These are phyloP conservation scores for Copsychus sechellarum DNA, from an alignment of 2,113 vertebrate species.

Conservation along the genomic window DNA sequence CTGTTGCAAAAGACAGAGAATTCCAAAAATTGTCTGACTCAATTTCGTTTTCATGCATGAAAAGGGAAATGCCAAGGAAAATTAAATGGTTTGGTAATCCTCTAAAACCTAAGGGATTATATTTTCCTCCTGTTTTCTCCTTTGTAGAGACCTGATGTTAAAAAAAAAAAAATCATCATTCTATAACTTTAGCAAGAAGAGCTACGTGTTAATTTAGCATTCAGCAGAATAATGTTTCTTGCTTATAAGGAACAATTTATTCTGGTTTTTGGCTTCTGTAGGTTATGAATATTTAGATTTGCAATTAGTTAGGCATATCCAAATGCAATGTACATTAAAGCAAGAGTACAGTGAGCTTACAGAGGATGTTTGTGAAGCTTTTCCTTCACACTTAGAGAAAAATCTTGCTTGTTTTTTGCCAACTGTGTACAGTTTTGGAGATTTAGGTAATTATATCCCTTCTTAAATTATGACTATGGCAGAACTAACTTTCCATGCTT, in stretches of 20 bases:
- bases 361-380: slow-evolving; percentile 38
- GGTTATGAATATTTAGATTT: slow-evolving; percentile 56
- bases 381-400: slow-evolving; percentile 46
- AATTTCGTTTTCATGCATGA: slow-evolving; percentile 23
- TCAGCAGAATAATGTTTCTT: slow-evolving; percentile 33
- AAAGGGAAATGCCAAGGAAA: slow-evolving; percentile 43
- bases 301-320: slow-evolving; percentile 37
- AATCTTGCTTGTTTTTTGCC: slow-evolving; percentile 41
- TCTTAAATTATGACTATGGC: slow-evolving; percentile 44
- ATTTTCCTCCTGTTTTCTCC: slow-evolving; percentile 33
- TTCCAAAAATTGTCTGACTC: slow-evolving; percentile 29
- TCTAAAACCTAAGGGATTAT: slow-evolving; percentile 47
- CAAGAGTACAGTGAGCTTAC: slow-evolving; percentile 11
- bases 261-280: slow-evolving; percentile 44
- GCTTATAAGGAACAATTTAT: slow-evolving; percentile 37
- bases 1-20: slow-evolving; percentile 5
- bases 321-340: slow-evolving; percentile 42
- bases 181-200: slow-evolving; percentile 38
- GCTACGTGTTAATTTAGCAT: slow-evolving; percentile 28
- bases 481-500: slow-evolving; percentile 31
- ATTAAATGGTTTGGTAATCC: slow-evolving; percentile 57
- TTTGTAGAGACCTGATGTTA: slow-evolving; percentile 46
- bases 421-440: slow-evolving; percentile 25
- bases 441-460: slow-evolving; percentile 56
- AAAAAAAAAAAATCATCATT: slow-evolving; percentile 52